Base-by-base conservation (phyloP, 37 sponge, comb jelly and placozoan species). In the Agelas oroides region DNA sequence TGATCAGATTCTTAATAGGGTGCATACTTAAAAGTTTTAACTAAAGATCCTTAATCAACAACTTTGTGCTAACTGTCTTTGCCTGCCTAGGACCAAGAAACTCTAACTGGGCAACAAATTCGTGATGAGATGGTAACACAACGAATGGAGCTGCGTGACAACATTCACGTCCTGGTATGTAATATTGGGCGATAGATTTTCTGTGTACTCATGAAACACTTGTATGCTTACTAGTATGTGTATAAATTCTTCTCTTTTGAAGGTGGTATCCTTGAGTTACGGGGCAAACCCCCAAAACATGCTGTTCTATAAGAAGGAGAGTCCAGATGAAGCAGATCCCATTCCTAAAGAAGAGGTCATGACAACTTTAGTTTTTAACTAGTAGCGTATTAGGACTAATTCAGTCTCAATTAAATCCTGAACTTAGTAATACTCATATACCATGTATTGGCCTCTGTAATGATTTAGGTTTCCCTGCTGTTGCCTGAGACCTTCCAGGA, bases 391-490 rank as follows among this genome's bases (percentile, higher is more conserved):
- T 36, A 33, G 35, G 13, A n/a, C 12, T 70, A 15, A 30, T 1
- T n/a, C 37, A 25, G 2, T 13, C 16, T 39, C 2, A 40, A 13
- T n/a, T 32, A 17, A 19, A 40, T 56, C 18, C 1, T 60, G 24
- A 33, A 35, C 8, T 33, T 25, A 20, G 27, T 33, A 28, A n/a
- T n/a, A n/a, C n/a, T n/a, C n/a, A n/a, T n/a, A n/a, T n/a, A n/a
- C n/a, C n/a, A n/a, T n/a, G n/a, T n/a, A n/a, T n/a, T n/a, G n/a
- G n/a, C n/a, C n/a, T n/a, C n/a, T n/a, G n/a, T n/a, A n/a, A n/a
- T n/a, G n/a, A n/a, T n/a, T n/a, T 57, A 89, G 89, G 94, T 94
- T 25, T 91, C 93, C n/a, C 90, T 83, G 67, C 89, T 95, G 96
- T 72, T 95, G 20, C 96, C 96, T 21, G 28, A 68, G 20, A 83